Evolutionary conservation across 2,888 invertebrate genomes (phyloP).

Genomic region (Synergus gifuensis): DNA sequence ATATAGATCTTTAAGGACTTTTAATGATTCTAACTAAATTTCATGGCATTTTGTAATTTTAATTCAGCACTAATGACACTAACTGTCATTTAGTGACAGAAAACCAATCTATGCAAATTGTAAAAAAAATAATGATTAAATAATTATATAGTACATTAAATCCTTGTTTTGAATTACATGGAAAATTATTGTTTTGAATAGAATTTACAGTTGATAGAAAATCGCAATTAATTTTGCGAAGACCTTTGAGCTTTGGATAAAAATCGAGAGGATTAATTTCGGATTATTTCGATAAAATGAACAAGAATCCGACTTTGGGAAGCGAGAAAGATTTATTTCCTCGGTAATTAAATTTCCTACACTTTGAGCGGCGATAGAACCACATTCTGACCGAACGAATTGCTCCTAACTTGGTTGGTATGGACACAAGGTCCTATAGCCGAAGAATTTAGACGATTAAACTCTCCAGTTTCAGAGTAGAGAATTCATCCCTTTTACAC

Average conservation of each 20-base stretch:
- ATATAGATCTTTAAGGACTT: too few relatives aligned
- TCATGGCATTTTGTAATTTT: too few relatives aligned
- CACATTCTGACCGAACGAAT: constrained; percentile 49
- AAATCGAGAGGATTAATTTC: background rate
- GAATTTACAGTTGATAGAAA: too few relatives aligned
- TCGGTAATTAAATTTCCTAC: constrained; percentile 68
- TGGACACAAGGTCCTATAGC: constrained; percentile 37
- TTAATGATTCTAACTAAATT: too few relatives aligned
- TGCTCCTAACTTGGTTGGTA: constrained; percentile 12
- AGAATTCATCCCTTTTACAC: constrained; percentile 31
- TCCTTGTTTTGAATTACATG: too few relatives aligned
- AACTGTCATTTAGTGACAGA: too few relatives aligned
- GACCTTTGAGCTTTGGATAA: background rate
- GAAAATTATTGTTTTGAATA: too few relatives aligned
- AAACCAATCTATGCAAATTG: too few relatives aligned
- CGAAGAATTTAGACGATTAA: constrained; percentile 67
- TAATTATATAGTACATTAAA: too few relatives aligned
- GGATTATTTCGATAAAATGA: constrained; percentile 25
- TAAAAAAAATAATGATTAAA: too few relatives aligned
- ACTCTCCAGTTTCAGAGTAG: constrained; percentile 49
- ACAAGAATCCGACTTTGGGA: background rate
- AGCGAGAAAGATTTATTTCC: constrained; percentile 46
- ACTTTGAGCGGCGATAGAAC: constrained; percentile 57
- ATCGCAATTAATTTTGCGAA: too few relatives aligned
- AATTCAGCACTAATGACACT: too few relatives aligned